Conservation (phyloP, 1,140 invertebrate species). For the Panonychus citri region DNA sequence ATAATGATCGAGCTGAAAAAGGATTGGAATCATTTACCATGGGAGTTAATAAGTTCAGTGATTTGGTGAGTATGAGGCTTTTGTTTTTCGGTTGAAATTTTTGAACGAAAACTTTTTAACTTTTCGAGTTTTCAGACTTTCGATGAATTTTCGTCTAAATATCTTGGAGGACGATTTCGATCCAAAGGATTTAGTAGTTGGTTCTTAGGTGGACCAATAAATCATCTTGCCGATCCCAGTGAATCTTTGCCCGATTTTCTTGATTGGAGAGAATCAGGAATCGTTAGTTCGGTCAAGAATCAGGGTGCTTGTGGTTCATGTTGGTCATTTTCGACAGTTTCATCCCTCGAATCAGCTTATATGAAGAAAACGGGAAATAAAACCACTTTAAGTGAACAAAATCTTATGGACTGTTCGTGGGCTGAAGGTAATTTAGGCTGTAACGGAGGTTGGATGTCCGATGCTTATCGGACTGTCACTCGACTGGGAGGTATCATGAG, state of each 20-base stretch:
- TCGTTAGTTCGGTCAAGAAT: slow-evolving; percentile 26
- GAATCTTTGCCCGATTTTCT: slow-evolving; percentile 12
- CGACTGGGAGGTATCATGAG: slow-evolving; percentile 28
- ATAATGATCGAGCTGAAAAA: neutral
- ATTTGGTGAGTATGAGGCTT: neutral
- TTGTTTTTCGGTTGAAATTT: neutral
- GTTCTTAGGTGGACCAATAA: neutral
- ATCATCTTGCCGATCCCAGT: neutral
- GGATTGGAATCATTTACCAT: neutral
- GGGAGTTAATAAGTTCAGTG: neutral
- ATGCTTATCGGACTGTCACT: slow-evolving; percentile 17
- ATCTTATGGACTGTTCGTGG: slow-evolving; percentile 8
- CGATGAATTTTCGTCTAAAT: neutral
- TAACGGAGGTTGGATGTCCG: slow-evolving; percentile 6
- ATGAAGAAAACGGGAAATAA: slow-evolving; percentile 57
- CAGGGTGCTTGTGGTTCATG: slow-evolving; percentile 17
- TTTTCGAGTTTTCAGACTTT: neutral
- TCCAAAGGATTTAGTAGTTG: too few species aligned
- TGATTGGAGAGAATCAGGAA: slow-evolving; percentile 24
- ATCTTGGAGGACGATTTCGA: neutral
- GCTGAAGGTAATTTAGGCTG: slow-evolving; percentile 13
- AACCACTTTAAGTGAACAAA: slow-evolving; percentile 36
- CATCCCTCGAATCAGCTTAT: slow-evolving; percentile 41
- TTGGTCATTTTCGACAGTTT: slow-evolving; percentile 10
- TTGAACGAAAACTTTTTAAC: neutral